Conservation (phyloP, 2,888 invertebrate genomes). For the Lasioglossum lativentre region DNA sequence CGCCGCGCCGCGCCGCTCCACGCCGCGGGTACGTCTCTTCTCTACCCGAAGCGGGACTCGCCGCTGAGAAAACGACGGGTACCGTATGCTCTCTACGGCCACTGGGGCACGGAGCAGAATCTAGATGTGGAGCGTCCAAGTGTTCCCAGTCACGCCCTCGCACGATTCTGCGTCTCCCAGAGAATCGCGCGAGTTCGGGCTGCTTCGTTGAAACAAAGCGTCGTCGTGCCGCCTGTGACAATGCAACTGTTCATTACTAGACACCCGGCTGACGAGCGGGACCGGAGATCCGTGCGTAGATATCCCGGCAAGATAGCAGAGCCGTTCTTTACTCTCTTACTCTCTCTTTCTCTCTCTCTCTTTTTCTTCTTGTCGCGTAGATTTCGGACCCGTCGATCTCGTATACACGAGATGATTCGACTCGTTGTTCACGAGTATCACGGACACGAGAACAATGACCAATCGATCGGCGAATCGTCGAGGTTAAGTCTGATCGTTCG, state of each 20-base stretch:
- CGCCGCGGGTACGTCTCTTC: conserved; percentile 65
- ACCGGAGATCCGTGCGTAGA: not conserved
- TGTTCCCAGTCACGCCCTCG: conserved; percentile 71
- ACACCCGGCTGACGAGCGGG: not conserved
- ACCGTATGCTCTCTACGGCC: conserved; percentile 68
- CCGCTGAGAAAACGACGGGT: conserved; percentile 67
- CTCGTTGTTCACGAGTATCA: conserved; percentile 41
- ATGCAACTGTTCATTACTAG: conserved; percentile 7
- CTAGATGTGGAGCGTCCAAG: conserved; percentile 67
- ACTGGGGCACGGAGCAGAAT: conserved; percentile 68
- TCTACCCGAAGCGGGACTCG: conserved; percentile 59
- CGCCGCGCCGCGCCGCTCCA: too few species aligned
- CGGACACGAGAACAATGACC: conserved; percentile 58
- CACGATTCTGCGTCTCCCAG: conserved; percentile 59
- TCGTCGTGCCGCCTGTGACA: conserved; percentile 26
- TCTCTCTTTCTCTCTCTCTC: not conserved
- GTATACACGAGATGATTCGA: conserved; percentile 36
- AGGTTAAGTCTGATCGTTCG: conserved; percentile 67
- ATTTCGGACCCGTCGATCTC: conserved; percentile 5
- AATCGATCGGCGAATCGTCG: conserved; percentile 61
- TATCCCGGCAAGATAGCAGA: not conserved
- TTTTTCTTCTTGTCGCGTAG: not conserved
- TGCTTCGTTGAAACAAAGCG: conserved; percentile 38
- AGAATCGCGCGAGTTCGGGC: conserved; percentile 8
- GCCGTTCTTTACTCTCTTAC: not conserved